A percentile compares a stretch with the other conserved stretches of the same genome.
Evolutionary conservation across 1,140 invertebrate species (phyloP).

Genomic region (Dendrolimus punctatus): DNA sequence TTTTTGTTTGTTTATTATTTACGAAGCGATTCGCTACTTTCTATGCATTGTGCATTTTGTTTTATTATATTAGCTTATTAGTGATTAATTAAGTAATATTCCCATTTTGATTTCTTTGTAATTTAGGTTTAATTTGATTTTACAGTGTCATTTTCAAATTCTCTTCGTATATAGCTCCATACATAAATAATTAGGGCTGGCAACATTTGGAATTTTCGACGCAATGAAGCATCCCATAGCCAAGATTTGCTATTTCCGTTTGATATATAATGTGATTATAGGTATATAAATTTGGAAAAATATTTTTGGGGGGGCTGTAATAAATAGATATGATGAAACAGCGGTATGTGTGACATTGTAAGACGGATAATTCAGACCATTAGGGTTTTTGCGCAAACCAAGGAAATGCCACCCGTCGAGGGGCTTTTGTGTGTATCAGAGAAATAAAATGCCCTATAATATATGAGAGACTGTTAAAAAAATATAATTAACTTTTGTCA

Average conservation of each 20-base stretch:
- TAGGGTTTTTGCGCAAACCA: too few species aligned
- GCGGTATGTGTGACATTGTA: too few species aligned
- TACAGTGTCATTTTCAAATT: slow-evolving; percentile 47
- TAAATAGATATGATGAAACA: too few species aligned
- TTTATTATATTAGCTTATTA: slow-evolving; percentile 32
- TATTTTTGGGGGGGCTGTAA: background rate
- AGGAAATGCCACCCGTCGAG: too few species aligned
- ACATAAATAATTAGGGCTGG: too few species aligned
- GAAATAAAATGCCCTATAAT: slow-evolving; percentile 9
- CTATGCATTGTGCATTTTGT: slow-evolving; percentile 28
- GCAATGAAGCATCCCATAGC: too few species aligned
- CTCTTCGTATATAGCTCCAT: background rate
- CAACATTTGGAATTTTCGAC: too few species aligned
- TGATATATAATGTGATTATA: too few species aligned
- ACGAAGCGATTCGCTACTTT: slow-evolving; percentile 13
- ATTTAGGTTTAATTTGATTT: slow-evolving; percentile 40
- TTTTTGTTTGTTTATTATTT: slow-evolving; percentile 10
- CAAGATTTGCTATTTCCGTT: too few species aligned
- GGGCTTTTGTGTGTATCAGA: background rate
- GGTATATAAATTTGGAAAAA: background rate
- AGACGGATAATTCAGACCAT: too few species aligned
- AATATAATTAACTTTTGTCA: too few species aligned
- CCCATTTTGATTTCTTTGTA: slow-evolving; percentile 48
- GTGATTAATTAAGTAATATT: slow-evolving; percentile 59
- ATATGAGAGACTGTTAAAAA: slow-evolving; percentile 3